Evolutionary conservation across 2,888 invertebrate genomes (phyloP), one percentile per base, ranked within the genome.

Genomic region (Scrobipalpa costella): DNA sequence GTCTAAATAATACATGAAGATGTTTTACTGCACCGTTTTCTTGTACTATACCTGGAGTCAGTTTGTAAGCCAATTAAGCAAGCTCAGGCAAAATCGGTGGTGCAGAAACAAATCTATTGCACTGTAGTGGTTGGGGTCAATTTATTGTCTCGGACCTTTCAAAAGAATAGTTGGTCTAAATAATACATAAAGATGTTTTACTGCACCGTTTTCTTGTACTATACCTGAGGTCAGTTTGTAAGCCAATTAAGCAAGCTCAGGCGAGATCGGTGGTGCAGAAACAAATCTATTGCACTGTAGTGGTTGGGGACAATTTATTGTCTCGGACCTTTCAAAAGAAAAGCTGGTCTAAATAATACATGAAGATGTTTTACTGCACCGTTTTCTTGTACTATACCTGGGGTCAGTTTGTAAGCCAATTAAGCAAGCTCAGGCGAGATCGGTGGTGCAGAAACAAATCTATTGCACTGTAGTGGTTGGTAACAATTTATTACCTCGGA

Each of bases 261-360:
- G 50, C 27, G 11, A 21, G 50, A 21, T 52, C 21, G 21, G 21
- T 52, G 50, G 50, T 21, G 50, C 50, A 13, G 50, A 52, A 44
- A 52, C 50, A 52, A 52, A 52, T 52, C 50, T 52, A 52, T 52
- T 52, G 50, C 50, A 27, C n/a, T n/a, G n/a, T n/a, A n/a, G n/a
- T n/a, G n/a, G n/a, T n/a, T n/a, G n/a, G n/a, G n/a, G n/a, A n/a
- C n/a, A n/a, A n/a, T n/a, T n/a, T n/a, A n/a, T n/a, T n/a, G n/a
- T n/a, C n/a, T n/a, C n/a, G n/a, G n/a, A n/a, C n/a, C n/a, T n/a
- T n/a, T n/a, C n/a, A n/a, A n/a, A n/a, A n/a, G n/a, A n/a, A n/a
- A n/a, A n/a, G n/a, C n/a, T n/a, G n/a, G n/a, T n/a, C n/a, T n/a
- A n/a, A n/a, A n/a, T n/a, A n/a, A n/a, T n/a, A n/a, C n/a, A n/a